Evolutionary conservation across 2,888 invertebrate genomes (phyloP).

Genomic region (Anodontia alba): DNA sequence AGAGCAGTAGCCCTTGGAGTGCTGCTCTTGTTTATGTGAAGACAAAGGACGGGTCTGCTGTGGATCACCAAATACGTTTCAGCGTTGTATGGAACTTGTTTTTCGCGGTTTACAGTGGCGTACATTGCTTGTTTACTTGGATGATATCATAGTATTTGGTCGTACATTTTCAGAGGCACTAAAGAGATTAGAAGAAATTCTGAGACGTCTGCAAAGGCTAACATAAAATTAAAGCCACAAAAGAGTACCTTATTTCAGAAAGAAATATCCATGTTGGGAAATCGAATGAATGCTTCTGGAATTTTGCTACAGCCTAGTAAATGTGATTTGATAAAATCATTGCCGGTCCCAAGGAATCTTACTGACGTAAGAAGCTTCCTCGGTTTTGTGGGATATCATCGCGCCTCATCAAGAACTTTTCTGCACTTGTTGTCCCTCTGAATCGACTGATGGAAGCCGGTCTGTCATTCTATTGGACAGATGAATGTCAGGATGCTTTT

Average conservation of each 20-base stretch:
- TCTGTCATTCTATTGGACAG: slow-evolving; percentile 37
- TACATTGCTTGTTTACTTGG: slow-evolving; percentile 25
- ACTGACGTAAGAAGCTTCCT: slow-evolving; percentile 33
- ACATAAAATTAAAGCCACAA: slow-evolving; percentile 39
- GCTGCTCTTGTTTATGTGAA: slow-evolving; percentile 36
- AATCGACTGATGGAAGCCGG: slow-evolving; percentile 32
- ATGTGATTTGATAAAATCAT: slow-evolving; percentile 20
- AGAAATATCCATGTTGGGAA: slow-evolving; percentile 38
- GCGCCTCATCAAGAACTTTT: slow-evolving; percentile 43
- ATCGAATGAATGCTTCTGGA: slow-evolving; percentile 35
- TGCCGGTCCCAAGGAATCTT: slow-evolving; percentile 23
- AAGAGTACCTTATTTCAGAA: neutral
- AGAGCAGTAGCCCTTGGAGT: neutral
- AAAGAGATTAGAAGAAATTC: slow-evolving; percentile 37
- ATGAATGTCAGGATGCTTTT: slow-evolving; percentile 49
- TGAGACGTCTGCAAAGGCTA: slow-evolving; percentile 31
- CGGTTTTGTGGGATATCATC: slow-evolving; percentile 35
- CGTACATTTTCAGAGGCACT: slow-evolving; percentile 24
- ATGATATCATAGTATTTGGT: neutral
- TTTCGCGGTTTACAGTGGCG: slow-evolving; percentile 40
- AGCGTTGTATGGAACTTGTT: slow-evolving; percentile 58
- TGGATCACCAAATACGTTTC: slow-evolving; percentile 62
- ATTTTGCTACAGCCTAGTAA: slow-evolving; percentile 29
- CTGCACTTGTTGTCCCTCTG: slow-evolving; percentile 23
- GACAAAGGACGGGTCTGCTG: slow-evolving; percentile 33